Percentiles rank a stretch among this genome's conserved stretches.
phyloP scores from a whole-genome alignment of 2,797 vertebrate genomes.

The Vireo griseus region DNA sequence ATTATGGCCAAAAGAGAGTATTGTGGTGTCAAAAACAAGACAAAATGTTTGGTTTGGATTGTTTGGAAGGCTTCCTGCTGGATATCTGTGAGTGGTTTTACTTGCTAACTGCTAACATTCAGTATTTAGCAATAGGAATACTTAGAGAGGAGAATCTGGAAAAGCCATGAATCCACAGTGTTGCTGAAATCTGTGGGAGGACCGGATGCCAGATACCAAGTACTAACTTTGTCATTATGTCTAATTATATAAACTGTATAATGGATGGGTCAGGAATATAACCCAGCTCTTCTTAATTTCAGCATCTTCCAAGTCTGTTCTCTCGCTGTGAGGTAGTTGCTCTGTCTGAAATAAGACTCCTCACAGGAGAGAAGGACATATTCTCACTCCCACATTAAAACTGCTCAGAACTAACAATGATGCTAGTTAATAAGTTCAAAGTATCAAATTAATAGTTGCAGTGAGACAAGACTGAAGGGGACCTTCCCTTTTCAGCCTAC shows the following conservation, averaged over 20 bases:
- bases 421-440: background rate
- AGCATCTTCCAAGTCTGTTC: background rate
- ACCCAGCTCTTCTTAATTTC: background rate
- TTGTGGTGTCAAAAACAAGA: background rate
- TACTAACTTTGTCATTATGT: background rate
- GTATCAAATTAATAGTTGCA: background rate
- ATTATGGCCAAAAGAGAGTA: background rate
- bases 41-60: background rate
- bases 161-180: background rate
- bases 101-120: background rate
- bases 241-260: background rate
- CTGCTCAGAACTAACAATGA: background rate
- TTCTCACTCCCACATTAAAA: background rate
- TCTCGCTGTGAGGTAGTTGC: background rate
- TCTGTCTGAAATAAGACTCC: background rate
- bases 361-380: background rate
- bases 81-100: background rate
- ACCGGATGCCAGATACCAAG: background rate
- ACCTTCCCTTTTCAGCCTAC: background rate
- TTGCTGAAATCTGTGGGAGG: background rate
- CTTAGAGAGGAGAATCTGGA: background rate
- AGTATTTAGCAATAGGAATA: background rate
- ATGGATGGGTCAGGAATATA: background rate
- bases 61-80: background rate
- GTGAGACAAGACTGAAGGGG: background rate